A percentile compares a stretch with the other conserved stretches of the same genome.
Conservation (phyloP, 2,888 invertebrate genomes). For the Eristalis pertinax region DNA sequence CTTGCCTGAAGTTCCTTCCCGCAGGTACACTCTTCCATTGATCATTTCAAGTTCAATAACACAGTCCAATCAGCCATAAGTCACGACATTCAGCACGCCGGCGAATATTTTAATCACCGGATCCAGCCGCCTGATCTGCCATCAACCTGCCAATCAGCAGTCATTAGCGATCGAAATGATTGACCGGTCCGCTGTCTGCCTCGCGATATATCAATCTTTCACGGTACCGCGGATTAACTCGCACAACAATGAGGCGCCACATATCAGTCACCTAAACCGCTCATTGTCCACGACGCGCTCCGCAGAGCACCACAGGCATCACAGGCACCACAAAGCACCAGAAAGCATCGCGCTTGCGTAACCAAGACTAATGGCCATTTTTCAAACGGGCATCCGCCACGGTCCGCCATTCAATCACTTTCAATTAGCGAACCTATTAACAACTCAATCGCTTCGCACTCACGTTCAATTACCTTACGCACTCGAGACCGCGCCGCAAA, state of each 20-base stretch:
- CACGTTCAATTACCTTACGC: slow-evolving; percentile 39
- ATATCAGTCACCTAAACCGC: neutral
- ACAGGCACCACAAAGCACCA: neutral
- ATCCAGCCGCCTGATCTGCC: neutral
- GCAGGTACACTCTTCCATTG: neutral
- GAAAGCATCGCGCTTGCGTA: neutral
- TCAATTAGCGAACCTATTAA: slow-evolving; percentile 35
- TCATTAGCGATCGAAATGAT: neutral
- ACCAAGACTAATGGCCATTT: neutral
- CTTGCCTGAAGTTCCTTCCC: neutral
- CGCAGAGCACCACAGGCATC: neutral
- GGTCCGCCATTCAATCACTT: neutral
- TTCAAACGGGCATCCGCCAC: neutral
- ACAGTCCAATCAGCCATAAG: neutral
- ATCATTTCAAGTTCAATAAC: neutral
- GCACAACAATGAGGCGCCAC: neutral
- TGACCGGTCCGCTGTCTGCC: neutral
- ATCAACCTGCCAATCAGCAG: neutral
- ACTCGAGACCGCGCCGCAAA: slow-evolving; percentile 18
- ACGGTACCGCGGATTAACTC: neutral
- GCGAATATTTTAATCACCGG: neutral
- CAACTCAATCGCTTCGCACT: slow-evolving; percentile 53
- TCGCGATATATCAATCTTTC: neutral
- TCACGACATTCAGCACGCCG: neutral
- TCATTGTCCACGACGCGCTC: neutral